These are phyloP conservation scores for Drosophila anceps DNA, from an alignment of 2,888 invertebrate genomes.

Conservation along the genomic window DNA sequence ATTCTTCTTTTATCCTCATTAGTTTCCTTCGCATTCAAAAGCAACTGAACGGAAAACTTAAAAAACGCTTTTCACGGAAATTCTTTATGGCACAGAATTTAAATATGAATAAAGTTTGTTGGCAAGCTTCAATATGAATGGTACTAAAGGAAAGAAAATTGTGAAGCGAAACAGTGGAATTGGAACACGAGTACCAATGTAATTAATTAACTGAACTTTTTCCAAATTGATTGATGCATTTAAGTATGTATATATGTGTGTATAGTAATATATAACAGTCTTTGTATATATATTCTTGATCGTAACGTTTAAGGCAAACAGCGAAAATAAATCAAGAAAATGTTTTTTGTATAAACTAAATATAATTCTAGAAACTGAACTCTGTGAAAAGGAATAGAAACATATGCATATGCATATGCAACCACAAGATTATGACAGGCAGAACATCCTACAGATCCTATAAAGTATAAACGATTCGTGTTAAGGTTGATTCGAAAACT, in stretches of 20 bases:
- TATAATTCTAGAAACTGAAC: no score
- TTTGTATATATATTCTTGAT: no score
- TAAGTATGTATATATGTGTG: background rate
- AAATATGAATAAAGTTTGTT: background rate
- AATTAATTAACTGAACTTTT: background rate
- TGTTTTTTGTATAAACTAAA: no score
- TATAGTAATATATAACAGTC: background rate
- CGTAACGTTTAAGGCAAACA: no score
- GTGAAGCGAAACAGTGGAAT: background rate
- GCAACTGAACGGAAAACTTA: slow-evolving; percentile 27
- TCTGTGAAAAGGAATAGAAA: no score
- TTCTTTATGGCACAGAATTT: background rate
- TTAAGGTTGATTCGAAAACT: no score
- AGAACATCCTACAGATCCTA: no score
- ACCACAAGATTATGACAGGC: no score
- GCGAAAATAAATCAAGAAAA: no score
- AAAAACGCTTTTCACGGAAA: slow-evolving; percentile 13
- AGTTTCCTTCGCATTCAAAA: slow-evolving; percentile 1
- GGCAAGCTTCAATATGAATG: background rate
- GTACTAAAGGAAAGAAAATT: background rate
- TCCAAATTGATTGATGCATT: background rate
- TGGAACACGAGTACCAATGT: background rate
- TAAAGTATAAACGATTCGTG: no score
- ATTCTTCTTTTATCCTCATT: slow-evolving; percentile 8
- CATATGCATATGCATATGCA: no score